Conservation (phyloP, 2,113 vertebrate genomes). For the Oenanthe oenanthe region DNA sequence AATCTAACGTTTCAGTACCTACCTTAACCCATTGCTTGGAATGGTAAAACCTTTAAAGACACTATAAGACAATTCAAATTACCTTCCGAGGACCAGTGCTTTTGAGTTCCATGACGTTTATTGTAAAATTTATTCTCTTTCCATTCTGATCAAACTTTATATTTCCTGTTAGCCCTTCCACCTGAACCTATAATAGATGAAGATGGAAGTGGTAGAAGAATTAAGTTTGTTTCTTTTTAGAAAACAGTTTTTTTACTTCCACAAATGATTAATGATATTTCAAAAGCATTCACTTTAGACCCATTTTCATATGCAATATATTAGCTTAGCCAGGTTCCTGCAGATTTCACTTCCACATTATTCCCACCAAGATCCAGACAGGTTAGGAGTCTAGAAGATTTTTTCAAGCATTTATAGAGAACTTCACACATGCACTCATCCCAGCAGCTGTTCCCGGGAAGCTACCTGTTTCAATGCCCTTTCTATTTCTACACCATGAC, state of each 20-base stretch:
- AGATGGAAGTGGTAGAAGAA: background rate
- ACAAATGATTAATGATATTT: background rate
- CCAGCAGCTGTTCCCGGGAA: background rate
- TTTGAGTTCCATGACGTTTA: conserved; percentile 98
- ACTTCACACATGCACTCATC: background rate
- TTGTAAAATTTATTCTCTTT: conserved; percentile 96
- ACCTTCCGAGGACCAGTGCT: conserved; percentile 96
- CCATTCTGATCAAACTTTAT: conserved; percentile 99
- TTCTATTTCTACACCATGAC: conserved; percentile 97
- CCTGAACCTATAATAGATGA: conserved; percentile 83
- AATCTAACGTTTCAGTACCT: background rate
- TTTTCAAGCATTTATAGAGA: background rate
- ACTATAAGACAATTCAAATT: conserved; percentile 58
- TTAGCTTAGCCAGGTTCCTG: background rate
- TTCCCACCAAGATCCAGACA: background rate
- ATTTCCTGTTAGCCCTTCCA: conserved; percentile 95
- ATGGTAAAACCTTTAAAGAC: background rate
- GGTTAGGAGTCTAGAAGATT: background rate
- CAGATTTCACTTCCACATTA: background rate
- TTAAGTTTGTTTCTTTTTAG: background rate
- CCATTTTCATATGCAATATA: background rate
- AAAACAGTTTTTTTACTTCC: background rate
- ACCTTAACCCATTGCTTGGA: background rate
- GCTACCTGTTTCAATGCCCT: conserved; percentile 95
- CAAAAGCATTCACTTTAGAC: background rate